Conservation (phyloP, 2,888 invertebrate species). For the Diaperis boleti region DNA sequence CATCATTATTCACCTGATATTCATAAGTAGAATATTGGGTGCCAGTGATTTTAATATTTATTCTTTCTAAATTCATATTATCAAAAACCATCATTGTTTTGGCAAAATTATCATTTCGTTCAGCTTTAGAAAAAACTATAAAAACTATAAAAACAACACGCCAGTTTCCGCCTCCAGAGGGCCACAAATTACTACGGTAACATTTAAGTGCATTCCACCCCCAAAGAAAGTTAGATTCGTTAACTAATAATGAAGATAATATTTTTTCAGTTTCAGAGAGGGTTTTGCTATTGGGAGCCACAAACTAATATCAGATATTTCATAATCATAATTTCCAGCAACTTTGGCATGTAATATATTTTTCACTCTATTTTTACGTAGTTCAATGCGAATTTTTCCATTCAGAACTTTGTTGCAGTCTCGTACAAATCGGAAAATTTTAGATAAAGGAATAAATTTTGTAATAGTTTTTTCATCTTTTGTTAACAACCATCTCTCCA, state of each 20-base stretch:
- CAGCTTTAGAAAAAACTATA: too few relatives aligned
- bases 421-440: background rate
- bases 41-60: background rate
- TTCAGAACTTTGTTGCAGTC: background rate
- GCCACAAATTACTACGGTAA: background rate
- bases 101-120: too few relatives aligned
- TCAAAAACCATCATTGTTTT: too few relatives aligned
- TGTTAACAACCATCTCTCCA: too few relatives aligned
- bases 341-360: too few relatives aligned
- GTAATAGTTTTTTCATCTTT: too few relatives aligned
- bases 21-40: slow-evolving; percentile 1
- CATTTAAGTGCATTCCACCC: background rate
- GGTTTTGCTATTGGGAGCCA: too few relatives aligned
- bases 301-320: too few relatives aligned
- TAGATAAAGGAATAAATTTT: too few relatives aligned
- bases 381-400: background rate
- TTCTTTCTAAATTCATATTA: too few relatives aligned
- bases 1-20: slow-evolving; percentile 1
- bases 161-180: background rate
- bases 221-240: background rate
- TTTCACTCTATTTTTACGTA: background rate
- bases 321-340: too few relatives aligned
- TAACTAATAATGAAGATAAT: slow-evolving; percentile 8
- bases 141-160: background rate
- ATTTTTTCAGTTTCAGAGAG: slow-evolving; percentile 8